These are phyloP conservation scores for Polyergus mexicanus DNA, from an alignment of 1,140 invertebrate species.

Conservation along the genomic window DNA sequence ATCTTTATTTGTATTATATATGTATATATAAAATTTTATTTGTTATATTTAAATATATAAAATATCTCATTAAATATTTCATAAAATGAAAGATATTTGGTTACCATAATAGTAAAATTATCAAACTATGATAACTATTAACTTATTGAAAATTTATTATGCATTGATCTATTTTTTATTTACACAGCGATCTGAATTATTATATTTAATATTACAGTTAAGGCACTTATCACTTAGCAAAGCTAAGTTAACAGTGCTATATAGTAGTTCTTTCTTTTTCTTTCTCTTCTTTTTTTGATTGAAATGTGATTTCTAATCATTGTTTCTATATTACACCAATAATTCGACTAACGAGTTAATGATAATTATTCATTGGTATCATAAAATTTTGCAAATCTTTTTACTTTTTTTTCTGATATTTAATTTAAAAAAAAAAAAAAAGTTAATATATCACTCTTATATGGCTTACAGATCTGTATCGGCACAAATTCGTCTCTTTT, in stretches of 20 bases:
- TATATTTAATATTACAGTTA: conserved; percentile 32
- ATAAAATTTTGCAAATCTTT: background rate
- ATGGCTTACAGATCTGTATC: background rate
- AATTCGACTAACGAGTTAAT: background rate
- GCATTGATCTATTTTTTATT: conserved; percentile 21
- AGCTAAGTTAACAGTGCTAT: conserved; percentile 14
- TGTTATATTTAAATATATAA: conserved; percentile 3
- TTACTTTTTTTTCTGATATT: background rate
- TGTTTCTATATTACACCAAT: background rate
- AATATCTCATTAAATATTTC: too few relatives aligned
- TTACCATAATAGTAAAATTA: background rate
- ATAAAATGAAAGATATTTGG: background rate
- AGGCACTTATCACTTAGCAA: conserved; percentile 33
- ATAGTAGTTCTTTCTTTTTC: too few relatives aligned
- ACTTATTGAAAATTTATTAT: conserved; percentile 18
- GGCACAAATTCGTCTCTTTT: background rate
- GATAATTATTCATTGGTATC: background rate
- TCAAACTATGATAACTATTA: conserved; percentile 5
- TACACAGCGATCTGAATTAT: conserved; percentile 4
- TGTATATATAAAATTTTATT: background rate
- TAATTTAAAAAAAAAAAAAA: background rate
- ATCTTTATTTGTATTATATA: background rate
- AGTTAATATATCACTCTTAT: background rate
- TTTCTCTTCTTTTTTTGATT: too few relatives aligned
- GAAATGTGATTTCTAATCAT: background rate